Percentiles rank a stretch among this genome's conserved stretches.
Conservation (phyloP, 1,140 invertebrate species). For the Trichonephila clavipes region DNA sequence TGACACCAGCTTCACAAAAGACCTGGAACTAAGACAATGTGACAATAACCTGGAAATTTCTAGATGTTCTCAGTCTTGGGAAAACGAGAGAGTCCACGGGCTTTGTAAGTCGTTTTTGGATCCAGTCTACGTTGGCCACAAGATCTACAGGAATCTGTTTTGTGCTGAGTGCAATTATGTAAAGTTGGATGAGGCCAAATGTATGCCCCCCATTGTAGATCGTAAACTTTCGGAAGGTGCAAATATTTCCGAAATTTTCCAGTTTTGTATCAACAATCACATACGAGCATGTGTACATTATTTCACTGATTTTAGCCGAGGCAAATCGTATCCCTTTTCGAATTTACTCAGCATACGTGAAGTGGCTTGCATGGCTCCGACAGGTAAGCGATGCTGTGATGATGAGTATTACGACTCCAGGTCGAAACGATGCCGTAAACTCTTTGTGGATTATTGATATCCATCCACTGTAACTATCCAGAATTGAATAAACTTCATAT, state of each 20-base stretch:
- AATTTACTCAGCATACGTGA: not conserved
- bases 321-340: not conserved
- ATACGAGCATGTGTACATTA: not conserved
- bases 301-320: not conserved
- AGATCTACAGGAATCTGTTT: conserved; percentile 27
- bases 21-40: not conserved
- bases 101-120: not conserved
- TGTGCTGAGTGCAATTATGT: conserved; percentile 37
- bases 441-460: not conserved
- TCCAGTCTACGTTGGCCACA: not conserved
- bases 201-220: not conserved
- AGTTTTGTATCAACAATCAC: not conserved
- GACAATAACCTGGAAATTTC: not conserved
- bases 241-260: not conserved
- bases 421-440: not conserved
- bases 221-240: not conserved
- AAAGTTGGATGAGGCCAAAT: not conserved
- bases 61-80: conserved; percentile 8
- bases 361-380: not conserved
- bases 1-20: not conserved
- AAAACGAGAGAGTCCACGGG: too few relatives aligned
- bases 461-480: too few relatives aligned
- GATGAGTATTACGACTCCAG: not conserved
- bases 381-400: not conserved
- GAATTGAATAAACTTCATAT: too few relatives aligned